phyloP scores from a whole-genome alignment of 2,797 vertebrate genomes.

The Amblyopsis hoosieri region DNA sequence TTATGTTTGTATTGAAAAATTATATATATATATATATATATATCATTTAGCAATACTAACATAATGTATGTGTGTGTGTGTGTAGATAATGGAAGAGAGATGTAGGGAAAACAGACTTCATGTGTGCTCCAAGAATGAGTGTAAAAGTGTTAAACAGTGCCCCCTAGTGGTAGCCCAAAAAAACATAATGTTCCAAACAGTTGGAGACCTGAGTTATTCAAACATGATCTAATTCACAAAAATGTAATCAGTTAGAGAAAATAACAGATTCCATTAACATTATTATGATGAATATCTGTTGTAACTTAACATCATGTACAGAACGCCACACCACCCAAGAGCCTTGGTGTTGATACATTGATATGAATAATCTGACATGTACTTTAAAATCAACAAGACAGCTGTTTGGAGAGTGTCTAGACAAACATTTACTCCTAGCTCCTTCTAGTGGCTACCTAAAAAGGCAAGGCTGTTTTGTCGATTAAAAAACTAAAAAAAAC shows the following conservation, averaged over 20 bases:
- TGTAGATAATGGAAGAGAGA: background rate
- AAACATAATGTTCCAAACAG: conserved; percentile 17
- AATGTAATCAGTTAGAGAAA: background rate
- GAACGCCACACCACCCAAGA: background rate
- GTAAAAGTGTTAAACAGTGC: conserved; percentile 21
- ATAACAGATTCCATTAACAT: background rate
- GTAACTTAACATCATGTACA: background rate
- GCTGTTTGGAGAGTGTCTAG: conserved; percentile 34
- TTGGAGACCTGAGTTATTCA: background rate
- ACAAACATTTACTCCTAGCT: conserved; percentile 32
- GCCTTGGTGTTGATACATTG: background rate
- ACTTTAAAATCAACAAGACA: conserved; percentile 2
- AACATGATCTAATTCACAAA: background rate
- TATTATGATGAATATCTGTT: background rate
- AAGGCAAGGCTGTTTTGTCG: conserved; percentile 59
- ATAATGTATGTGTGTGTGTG: background rate
- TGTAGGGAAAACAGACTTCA: background rate
- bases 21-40: too few relatives aligned
- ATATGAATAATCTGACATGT: background rate
- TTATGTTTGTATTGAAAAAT: too few relatives aligned
- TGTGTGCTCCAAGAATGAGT: background rate
- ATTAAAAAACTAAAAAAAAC: conserved; percentile 11
- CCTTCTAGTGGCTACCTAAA: conserved; percentile 57
- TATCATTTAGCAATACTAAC: too few relatives aligned
- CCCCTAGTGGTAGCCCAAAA: conserved; percentile 43